Evolutionary conservation across 2,113 vertebrate genomes (phyloP).

Genomic region (Morone saxatilis): DNA sequence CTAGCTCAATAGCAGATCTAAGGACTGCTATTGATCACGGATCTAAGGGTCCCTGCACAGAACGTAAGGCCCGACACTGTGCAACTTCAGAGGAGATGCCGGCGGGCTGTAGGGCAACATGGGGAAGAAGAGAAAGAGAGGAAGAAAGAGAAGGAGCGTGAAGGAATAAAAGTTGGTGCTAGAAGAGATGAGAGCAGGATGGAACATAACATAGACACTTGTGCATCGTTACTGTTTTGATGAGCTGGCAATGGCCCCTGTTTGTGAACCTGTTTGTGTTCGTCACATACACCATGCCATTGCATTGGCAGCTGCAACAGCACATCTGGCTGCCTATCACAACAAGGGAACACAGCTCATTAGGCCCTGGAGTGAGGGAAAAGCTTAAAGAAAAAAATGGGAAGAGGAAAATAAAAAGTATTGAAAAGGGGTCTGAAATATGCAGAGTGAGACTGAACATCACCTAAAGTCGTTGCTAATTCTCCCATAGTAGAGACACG

Average conservation of each 20-base stretch:
- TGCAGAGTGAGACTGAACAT: constrained; percentile 50
- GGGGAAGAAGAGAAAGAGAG: background rate
- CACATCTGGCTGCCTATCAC: constrained; percentile 66
- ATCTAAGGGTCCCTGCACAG: constrained; percentile 40
- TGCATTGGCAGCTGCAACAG: constrained; percentile 54
- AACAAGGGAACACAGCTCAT: constrained; percentile 69
- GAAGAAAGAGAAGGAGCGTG: background rate
- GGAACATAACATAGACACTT: constrained; percentile 22
- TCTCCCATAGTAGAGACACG: constrained; percentile 48
- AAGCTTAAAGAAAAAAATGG: constrained; percentile 22
- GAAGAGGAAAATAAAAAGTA: constrained; percentile 24
- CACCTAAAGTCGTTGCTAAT: constrained; percentile 66
- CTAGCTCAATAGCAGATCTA: constrained; percentile 48
- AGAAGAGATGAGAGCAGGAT: constrained; percentile 11
- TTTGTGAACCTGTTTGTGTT: constrained; percentile 35
- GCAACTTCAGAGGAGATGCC: constrained; percentile 38
- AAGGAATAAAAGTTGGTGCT: constrained; percentile 5
- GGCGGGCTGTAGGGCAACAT: constrained; percentile 5
- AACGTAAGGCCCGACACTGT: constrained; percentile 1
- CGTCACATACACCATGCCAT: constrained; percentile 31
- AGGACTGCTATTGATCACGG: constrained; percentile 60
- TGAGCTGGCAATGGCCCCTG: constrained; percentile 51
- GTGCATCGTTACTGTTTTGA: constrained; percentile 60
- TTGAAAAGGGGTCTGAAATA: constrained; percentile 43
- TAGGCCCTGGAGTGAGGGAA: constrained; percentile 57